phyloP scores from a whole-genome alignment of 2,113 vertebrate genomes.

The Nannospalax galili region DNA sequence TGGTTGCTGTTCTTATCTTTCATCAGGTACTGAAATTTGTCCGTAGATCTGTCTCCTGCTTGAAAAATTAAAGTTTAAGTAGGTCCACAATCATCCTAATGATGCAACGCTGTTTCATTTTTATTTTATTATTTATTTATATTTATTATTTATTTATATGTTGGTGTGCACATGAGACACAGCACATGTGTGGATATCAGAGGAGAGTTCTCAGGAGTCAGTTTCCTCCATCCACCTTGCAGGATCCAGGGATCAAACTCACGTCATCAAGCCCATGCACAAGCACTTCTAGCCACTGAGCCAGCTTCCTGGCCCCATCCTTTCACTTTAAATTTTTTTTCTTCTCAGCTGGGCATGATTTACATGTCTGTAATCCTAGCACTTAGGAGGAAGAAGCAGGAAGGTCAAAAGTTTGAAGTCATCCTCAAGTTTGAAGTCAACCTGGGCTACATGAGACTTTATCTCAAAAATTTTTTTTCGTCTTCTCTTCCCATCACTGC shows the following conservation, averaged over 20 bases:
- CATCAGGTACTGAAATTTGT: not conserved
- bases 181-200: not conserved
- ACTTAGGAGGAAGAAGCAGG: not conserved
- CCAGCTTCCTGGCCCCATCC: not conserved
- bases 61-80: too few species aligned
- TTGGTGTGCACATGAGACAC: not conserved
- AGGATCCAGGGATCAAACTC: not conserved
- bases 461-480: not conserved
- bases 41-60: too few species aligned
- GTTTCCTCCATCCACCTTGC: not conserved
- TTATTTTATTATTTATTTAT: too few species aligned
- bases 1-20: not conserved
- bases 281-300: not conserved
- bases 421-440: not conserved
- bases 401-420: not conserved
- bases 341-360: not conserved
- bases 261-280: too few species aligned
- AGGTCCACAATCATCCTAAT: too few species aligned
- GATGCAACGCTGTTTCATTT: too few species aligned
- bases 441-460: not conserved
- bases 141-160: too few species aligned
- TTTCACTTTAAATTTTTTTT: not conserved
- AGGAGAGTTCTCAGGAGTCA: not conserved
- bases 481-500: constrained; percentile 4
- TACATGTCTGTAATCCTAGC: not conserved